Conservation (phyloP, 2,113 vertebrate genomes). For the Andinoacara biseriatus region DNA sequence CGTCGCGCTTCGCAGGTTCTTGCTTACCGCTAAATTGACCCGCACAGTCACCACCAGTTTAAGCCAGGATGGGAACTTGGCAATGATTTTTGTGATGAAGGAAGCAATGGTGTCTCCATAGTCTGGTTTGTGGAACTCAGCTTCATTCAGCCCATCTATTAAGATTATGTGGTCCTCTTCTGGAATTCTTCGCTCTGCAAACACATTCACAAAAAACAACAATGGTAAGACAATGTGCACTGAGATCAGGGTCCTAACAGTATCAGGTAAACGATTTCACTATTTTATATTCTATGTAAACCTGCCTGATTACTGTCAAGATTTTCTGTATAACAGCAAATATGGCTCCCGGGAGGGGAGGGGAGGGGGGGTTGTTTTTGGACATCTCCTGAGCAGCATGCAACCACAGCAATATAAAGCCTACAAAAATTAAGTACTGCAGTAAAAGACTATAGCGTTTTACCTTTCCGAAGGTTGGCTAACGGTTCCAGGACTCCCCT, state of each 20-base stretch:
- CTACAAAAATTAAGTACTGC: background rate
- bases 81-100: conserved; percentile 91
- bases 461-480: conserved; percentile 88
- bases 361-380: background rate
- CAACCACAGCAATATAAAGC: background rate
- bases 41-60: conserved; percentile 95
- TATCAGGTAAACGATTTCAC: background rate
- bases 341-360: no score
- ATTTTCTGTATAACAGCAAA: no score
- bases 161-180: conserved; percentile 96
- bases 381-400: background rate
- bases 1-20: background rate
- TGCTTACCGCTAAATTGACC: conserved; percentile 90
- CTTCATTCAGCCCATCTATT: conserved; percentile 96
- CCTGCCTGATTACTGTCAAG: no score
- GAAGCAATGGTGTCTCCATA: conserved; percentile 97
- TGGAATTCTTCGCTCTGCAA: conserved; percentile 91
- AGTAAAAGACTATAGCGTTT: background rate
- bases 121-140: conserved; percentile 98
- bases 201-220: conserved; percentile 21
- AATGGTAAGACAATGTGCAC: background rate
- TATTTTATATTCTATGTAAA: no score
- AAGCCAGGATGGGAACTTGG: conserved; percentile 93
- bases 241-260: background rate
- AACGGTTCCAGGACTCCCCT: conserved; percentile 94